Evolutionary conservation across 2,113 vertebrate species (phyloP).

Genomic region (Brachypodius melanocephalos): DNA sequence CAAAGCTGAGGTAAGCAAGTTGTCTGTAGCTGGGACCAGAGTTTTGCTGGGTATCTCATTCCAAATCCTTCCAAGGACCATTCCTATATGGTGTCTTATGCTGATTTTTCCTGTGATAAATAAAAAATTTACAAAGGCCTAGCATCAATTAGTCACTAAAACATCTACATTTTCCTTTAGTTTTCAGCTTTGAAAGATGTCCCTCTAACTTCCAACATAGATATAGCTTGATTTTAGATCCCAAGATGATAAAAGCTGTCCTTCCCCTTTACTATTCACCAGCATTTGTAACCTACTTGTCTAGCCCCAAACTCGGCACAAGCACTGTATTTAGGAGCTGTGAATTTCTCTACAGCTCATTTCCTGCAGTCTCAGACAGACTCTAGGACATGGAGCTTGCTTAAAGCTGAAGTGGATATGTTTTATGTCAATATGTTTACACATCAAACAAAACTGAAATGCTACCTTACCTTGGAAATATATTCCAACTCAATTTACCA

Average conservation of each 20-base stretch:
- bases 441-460: slow-evolving; percentile 16
- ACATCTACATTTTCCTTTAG: neutral
- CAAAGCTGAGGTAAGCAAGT: neutral
- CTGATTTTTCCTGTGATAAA: neutral
- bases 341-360: neutral
- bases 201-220: neutral
- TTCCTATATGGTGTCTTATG: neutral
- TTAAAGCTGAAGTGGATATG: neutral
- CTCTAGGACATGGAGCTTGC: neutral
- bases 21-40: neutral
- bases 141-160: neutral
- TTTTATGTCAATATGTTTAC: slow-evolving; percentile 23
- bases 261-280: neutral
- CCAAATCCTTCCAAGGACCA: neutral
- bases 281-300: neutral
- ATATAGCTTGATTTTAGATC: neutral
- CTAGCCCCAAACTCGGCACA: neutral
- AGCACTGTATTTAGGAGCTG: neutral
- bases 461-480: neutral
- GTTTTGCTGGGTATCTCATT: neutral
- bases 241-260: neutral
- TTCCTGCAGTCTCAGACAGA: neutral
- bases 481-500: slow-evolving; percentile 31
- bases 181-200: neutral
- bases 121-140: neutral